Base-by-base conservation (phyloP, 2,888 invertebrate genomes). In the Hypomecis punctinalis region DNA sequence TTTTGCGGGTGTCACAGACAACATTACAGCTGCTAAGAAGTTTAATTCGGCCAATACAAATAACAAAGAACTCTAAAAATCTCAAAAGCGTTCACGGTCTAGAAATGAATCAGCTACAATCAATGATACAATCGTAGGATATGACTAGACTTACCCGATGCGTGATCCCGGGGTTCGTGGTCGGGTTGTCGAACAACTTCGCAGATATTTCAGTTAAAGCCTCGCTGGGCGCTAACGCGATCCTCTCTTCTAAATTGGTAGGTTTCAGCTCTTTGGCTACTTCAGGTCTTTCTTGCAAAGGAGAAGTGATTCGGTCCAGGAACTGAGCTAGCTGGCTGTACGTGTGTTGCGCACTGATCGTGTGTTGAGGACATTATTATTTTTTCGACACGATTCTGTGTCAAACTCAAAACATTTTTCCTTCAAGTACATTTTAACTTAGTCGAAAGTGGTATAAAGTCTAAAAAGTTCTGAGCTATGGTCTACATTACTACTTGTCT, bases 251-350 rank as follows among this genome's bases (percentile, higher is more conserved):
- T 63, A 85, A 78, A 8, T 83, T 87, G 6, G 80, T 81, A 0
- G 91, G 81, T 35, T 80, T 83, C 61, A 91, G 76, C 61, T 86
- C 86, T 63, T 78, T 77, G 60, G 75, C 66, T 0, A 89, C 83
- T n/a, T 93, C 90, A 0, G 77, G 76, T 5, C 80, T 75, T 51
- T 89, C 90, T 60, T 88, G 90, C 46, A 83, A 86, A 63, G 90
- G 90, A 0, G 94, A 93, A 6, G 96, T 96, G 63, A 97, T 94
- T 58, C 95, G 94, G 77, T 97, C 97, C 7, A 97, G 94, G 70
- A 96, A 96, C 70, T 96, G 95, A 0, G 96, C 96, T 80, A 97
- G 91, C 57, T 97, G 91, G 40, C 95, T 93, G 84, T 97, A 97
- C 70, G 96, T 95, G 88, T 97, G 96, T 80, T 97, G 97, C 40